These are phyloP conservation scores for Eupithecia centaureata DNA, from an alignment of 2,888 invertebrate species.

Conservation along the genomic window DNA sequence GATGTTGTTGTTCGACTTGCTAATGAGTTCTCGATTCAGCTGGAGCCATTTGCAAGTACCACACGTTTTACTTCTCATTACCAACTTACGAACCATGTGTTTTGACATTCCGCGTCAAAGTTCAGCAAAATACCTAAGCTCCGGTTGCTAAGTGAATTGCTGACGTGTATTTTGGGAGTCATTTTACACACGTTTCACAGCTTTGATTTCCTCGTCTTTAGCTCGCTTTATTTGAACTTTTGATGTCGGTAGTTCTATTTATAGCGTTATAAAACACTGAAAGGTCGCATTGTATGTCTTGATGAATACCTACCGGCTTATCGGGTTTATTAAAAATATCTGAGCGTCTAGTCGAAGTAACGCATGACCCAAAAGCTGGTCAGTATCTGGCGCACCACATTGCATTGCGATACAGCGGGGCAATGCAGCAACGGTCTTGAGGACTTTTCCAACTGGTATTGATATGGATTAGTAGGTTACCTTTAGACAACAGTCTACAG, in stretches of 20 bases:
- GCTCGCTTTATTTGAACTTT: neutral
- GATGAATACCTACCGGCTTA: too few species aligned
- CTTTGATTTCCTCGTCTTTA: conserved; percentile 19
- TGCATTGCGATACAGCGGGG: too few species aligned
- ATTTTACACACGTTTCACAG: conserved; percentile 30
- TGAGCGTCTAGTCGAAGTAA: too few species aligned
- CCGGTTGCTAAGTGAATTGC: conserved; percentile 18
- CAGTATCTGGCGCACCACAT: too few species aligned
- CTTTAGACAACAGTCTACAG: too few species aligned
- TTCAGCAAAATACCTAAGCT: conserved; percentile 40
- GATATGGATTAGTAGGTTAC: too few species aligned
- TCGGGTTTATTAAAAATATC: too few species aligned
- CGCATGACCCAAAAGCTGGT: too few species aligned
- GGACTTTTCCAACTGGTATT: too few species aligned
- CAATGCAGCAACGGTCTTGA: too few species aligned
- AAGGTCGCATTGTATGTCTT: neutral
- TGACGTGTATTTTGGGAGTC: conserved; percentile 40
- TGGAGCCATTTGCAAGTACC: conserved; percentile 59
- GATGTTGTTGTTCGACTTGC: conserved; percentile 73
- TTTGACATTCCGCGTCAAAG: conserved; percentile 60
- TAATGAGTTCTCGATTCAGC: conserved; percentile 75
- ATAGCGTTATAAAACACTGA: neutral
- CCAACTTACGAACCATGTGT: conserved; percentile 57
- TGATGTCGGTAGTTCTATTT: neutral
- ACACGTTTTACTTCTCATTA: conserved; percentile 64